These are phyloP conservation scores for Megastigmus dorsalis DNA, from an alignment of 2,888 invertebrate genomes.

Conservation along the genomic window DNA sequence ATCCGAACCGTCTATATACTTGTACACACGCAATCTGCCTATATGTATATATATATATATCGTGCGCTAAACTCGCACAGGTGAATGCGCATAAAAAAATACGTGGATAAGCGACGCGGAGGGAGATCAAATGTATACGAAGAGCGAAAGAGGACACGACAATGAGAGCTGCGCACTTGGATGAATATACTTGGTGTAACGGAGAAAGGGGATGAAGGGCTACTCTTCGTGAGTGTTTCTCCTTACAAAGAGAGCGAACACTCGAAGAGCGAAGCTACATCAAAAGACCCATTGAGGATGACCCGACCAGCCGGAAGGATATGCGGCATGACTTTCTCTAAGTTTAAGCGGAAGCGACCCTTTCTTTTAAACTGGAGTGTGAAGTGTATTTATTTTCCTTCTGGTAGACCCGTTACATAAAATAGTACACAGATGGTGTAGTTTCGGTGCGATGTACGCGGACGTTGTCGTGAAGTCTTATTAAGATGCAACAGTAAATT, in stretches of 20 bases:
- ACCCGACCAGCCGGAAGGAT: slow-evolving; percentile 26
- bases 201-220: slow-evolving; percentile 21
- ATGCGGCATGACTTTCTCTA: slow-evolving; percentile 16
- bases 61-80: not conserved
- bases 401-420: not conserved
- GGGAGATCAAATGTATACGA: not conserved
- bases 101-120: not conserved
- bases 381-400: not conserved
- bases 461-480: too few relatives aligned
- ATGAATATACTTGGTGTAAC: not conserved
- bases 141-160: not conserved
- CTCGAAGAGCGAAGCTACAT: slow-evolving; percentile 1
- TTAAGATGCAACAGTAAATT: too few relatives aligned
- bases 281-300: too few relatives aligned
- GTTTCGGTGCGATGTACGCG: not conserved
- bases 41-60: too few relatives aligned
- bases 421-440: not conserved
- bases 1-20: slow-evolving; percentile 3
- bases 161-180: slow-evolving; percentile 15
- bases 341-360: not conserved
- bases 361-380: not conserved
- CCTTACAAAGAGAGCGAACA: not conserved
- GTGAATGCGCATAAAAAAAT: not conserved
- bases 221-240: slow-evolving; percentile 15
- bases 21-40: slow-evolving; percentile 35